Evolutionary conservation across 2,797 vertebrate species (phyloP).

Genomic region (Paramormyrops hopkinsi): DNA sequence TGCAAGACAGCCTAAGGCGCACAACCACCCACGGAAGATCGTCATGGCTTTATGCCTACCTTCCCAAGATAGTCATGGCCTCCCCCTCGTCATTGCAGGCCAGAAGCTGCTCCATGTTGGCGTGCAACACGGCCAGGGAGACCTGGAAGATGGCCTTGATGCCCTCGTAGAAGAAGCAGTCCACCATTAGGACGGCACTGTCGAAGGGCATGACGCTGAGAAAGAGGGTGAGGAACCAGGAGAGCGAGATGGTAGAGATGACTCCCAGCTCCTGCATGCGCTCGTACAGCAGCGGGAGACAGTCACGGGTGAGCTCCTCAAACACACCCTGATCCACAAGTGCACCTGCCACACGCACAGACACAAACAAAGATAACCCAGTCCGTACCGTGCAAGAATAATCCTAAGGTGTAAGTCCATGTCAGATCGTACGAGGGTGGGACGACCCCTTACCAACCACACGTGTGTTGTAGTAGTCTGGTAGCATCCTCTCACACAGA

Average conservation of each 20-base stretch:
- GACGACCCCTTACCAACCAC: slow-evolving; percentile 78
- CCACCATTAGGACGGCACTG: slow-evolving; percentile 84
- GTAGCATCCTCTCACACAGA: slow-evolving; percentile 90
- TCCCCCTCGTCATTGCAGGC: slow-evolving; percentile 86
- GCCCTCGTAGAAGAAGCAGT: slow-evolving; percentile 96
- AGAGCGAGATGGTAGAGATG: slow-evolving; percentile 91
- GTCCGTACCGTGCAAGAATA: background rate
- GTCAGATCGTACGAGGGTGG: background rate
- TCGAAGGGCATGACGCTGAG: slow-evolving; percentile 96
- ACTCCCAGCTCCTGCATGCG: slow-evolving; percentile 94
- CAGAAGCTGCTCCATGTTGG: slow-evolving; percentile 82
- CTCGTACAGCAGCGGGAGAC: slow-evolving; percentile 80
- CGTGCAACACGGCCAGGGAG: slow-evolving; percentile 83
- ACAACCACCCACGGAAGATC: background rate
- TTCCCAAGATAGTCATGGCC: slow-evolving; percentile 94
- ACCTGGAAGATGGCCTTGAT: slow-evolving; percentile 94
- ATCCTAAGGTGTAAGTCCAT: background rate
- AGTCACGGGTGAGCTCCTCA: slow-evolving; percentile 82
- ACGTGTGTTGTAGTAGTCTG: slow-evolving; percentile 95
- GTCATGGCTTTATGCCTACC: slow-evolving; percentile 55
- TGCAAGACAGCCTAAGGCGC: background rate
- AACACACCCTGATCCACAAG: slow-evolving; percentile 96
- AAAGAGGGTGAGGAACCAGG: slow-evolving; percentile 97
- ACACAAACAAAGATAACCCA: background rate
- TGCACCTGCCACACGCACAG: slow-evolving; percentile 63